Conservation (phyloP, 2,888 invertebrate species). For the Branchinecta sandiegonensis region DNA sequence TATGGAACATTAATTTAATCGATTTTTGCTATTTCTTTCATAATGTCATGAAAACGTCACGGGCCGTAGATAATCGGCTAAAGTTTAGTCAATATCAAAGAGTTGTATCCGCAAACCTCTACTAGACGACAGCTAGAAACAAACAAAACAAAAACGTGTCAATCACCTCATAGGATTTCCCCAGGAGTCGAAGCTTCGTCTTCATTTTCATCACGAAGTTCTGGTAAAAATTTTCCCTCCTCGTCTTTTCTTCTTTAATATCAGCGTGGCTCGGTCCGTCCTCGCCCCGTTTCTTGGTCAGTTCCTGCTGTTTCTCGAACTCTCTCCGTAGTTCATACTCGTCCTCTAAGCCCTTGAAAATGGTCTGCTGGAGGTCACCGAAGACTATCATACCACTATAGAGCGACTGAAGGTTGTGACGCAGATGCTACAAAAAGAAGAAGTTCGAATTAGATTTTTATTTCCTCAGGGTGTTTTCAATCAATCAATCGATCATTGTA, state of each 20-base stretch:
- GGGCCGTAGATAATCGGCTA: too few relatives aligned
- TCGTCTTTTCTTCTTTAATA: conserved; percentile 46
- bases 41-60: too few relatives aligned
- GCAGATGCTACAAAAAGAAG: background rate
- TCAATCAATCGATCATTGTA: too few relatives aligned
- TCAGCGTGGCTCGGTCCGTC: conserved; percentile 46
- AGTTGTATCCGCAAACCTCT: too few relatives aligned
- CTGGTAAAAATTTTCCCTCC: conserved; percentile 47
- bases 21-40: too few relatives aligned
- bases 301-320: conserved; percentile 42
- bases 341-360: conserved; percentile 19
- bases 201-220: conserved; percentile 45
- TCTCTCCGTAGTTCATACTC: conserved; percentile 32
- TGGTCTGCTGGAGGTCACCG: background rate
- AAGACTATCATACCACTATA: background rate
- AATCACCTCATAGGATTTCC: conserved; percentile 52
- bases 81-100: too few relatives aligned
- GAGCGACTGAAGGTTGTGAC: background rate
- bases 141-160: conserved; percentile 10
- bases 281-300: conserved; percentile 35
- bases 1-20: too few relatives aligned
- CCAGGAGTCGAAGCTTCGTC: conserved; percentile 49
- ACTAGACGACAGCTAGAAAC: too few relatives aligned
- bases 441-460: too few relatives aligned
- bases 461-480: too few relatives aligned